phyloP scores from a whole-genome alignment of 2,113 vertebrate genomes.

The Xiphophorus couchianus region DNA sequence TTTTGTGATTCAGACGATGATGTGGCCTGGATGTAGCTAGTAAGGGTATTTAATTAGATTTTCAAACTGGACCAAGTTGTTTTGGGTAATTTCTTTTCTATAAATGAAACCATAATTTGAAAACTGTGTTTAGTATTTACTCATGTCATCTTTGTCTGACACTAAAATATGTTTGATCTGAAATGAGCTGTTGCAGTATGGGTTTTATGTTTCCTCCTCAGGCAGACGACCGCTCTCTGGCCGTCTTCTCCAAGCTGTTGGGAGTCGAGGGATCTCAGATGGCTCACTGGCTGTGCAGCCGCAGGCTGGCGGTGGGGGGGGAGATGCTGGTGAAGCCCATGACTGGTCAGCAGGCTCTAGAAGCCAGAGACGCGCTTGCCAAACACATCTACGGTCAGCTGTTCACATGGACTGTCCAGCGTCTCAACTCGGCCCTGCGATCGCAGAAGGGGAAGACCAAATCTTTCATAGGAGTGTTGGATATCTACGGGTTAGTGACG shows the following conservation, averaged over 20 bases:
- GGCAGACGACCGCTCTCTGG: conserved; percentile 70
- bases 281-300: conserved; percentile 83
- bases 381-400: conserved; percentile 80
- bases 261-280: conserved; percentile 77
- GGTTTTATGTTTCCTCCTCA: conserved; percentile 28
- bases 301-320: conserved; percentile 75
- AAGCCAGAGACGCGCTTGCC: conserved; percentile 78
- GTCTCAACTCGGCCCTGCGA: conserved; percentile 77
- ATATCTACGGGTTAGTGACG: conserved; percentile 81
- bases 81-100: too few species aligned
- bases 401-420: conserved; percentile 80
- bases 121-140: too few species aligned
- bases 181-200: too few species aligned
- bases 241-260: conserved; percentile 78
- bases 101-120: too few species aligned
- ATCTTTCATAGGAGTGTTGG: conserved; percentile 81
- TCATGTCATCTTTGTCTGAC: too few species aligned
- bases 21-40: too few species aligned
- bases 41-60: too few species aligned
- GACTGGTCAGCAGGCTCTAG: conserved; percentile 73
- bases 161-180: too few species aligned
- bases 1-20: too few species aligned
- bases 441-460: conserved; percentile 49
- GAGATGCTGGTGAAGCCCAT: conserved; percentile 81
- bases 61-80: too few species aligned